Conservation (phyloP, 2,888 invertebrate genomes). For the Thalpophila matura region DNA sequence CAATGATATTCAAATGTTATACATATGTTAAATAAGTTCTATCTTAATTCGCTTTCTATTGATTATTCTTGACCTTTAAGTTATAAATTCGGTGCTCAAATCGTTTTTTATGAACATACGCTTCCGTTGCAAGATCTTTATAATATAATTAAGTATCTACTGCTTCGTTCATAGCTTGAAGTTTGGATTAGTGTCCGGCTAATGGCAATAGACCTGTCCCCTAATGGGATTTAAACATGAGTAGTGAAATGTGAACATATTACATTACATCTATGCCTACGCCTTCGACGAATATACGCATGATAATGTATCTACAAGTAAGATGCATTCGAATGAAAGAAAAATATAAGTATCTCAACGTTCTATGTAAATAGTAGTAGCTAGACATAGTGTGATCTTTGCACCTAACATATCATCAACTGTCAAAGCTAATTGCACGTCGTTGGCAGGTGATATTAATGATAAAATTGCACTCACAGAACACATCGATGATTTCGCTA, state of each 20-base stretch:
- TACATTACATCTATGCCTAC: too few relatives aligned
- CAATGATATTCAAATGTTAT: constrained; percentile 33
- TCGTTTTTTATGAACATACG: not conserved
- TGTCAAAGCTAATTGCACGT: constrained; percentile 6
- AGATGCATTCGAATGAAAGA: not conserved
- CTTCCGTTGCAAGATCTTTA: not conserved
- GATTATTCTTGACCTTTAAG: constrained; percentile 8
- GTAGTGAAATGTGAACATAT: too few relatives aligned
- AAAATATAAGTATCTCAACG: not conserved
- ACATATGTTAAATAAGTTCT: constrained; percentile 25
- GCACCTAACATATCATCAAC: constrained; percentile 15
- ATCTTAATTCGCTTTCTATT: constrained; percentile 10
- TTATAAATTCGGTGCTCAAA: constrained; percentile 5
- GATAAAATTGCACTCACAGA: constrained; percentile 1
- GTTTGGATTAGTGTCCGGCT: too few relatives aligned
- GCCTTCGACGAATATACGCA: too few relatives aligned
- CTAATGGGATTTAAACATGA: too few relatives aligned
- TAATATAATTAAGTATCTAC: not conserved
- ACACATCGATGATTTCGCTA: not conserved
- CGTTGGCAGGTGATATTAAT: not conserved
- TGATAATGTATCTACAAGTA: not conserved
- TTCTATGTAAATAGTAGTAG: not conserved
- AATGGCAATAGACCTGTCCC: too few relatives aligned
- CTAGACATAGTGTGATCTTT: constrained; percentile 16
- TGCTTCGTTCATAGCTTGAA: too few relatives aligned